Evolutionary conservation across 2,113 vertebrate species (phyloP).

Genomic region (Pyxicephalus adspersus): DNA sequence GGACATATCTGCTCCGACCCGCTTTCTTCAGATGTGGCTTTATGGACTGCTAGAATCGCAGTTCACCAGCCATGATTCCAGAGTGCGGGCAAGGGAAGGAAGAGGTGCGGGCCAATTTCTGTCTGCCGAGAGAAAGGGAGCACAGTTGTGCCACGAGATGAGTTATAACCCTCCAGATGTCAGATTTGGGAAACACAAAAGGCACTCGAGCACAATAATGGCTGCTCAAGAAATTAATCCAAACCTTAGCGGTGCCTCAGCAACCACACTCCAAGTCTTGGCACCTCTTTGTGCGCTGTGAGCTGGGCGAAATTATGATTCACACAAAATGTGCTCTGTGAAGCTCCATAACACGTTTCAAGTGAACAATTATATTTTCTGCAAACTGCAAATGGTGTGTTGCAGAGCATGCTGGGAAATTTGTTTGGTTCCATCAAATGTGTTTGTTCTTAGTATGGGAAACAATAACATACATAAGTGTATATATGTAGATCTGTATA

Average conservation of each 20-base stretch:
- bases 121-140: constrained; percentile 39
- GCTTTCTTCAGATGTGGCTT: constrained; percentile 44
- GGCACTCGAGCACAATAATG: constrained; percentile 22
- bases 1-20: constrained; percentile 38
- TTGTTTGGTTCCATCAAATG: not conserved
- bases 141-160: constrained; percentile 39
- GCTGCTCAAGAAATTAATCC: constrained; percentile 22
- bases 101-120: constrained; percentile 29
- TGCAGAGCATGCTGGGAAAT: not conserved
- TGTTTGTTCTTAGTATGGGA: not conserved
- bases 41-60: constrained; percentile 31
- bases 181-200: constrained; percentile 46
- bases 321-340: not conserved
- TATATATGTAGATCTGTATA: not conserved
- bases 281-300: constrained; percentile 1
- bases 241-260: constrained; percentile 27
- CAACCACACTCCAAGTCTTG: constrained; percentile 19
- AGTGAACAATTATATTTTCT: constrained; percentile 3
- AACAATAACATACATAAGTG: not conserved
- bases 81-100: constrained; percentile 35
- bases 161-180: constrained; percentile 55
- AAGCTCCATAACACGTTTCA: not conserved
- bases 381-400: not conserved
- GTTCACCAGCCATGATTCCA: constrained; percentile 42
- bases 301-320: constrained; percentile 15